A percentile compares a stretch with the other conserved stretches of the same genome.
phyloP scores from a whole-genome alignment of 2,113 vertebrate genomes.

The Chionomys nivalis region DNA sequence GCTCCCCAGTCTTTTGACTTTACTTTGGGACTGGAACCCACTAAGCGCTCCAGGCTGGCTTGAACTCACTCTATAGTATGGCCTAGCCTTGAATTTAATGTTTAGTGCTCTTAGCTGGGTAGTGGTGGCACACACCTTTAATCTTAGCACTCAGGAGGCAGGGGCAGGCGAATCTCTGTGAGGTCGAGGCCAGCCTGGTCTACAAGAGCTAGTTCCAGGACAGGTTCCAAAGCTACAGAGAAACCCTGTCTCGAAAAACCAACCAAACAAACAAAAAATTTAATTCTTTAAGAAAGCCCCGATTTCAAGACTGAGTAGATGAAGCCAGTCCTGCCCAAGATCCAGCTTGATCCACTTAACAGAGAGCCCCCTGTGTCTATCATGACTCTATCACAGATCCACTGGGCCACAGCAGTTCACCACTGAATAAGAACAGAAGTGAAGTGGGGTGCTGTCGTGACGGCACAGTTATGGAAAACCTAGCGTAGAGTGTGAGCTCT shows the following conservation, averaged over 20 bases:
- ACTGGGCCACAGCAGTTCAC: neutral
- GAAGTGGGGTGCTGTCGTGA: neutral
- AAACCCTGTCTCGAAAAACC: too few relatives aligned
- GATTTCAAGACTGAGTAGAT: neutral
- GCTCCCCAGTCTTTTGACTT: neutral
- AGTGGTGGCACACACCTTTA: too few relatives aligned
- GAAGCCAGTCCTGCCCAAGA: neutral
- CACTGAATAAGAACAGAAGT: neutral
- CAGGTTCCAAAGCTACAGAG: too few relatives aligned
- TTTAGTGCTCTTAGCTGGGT: neutral
- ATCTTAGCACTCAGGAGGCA: too few relatives aligned
- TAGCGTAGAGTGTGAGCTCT: neutral
- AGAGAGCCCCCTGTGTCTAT: neutral
- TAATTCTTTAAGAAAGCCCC: neutral
- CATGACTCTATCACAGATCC: neutral
- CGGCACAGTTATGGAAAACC: neutral
- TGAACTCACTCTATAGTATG: neutral
- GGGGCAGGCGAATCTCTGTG: too few relatives aligned
- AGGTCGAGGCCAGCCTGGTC: too few relatives aligned
- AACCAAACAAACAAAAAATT: neutral
- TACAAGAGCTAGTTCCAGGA: too few relatives aligned
- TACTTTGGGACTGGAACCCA: neutral
- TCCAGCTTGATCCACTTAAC: neutral
- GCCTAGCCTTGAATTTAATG: neutral
- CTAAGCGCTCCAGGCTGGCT: neutral